phyloP scores from a whole-genome alignment of 2,113 vertebrate species.

The Montifringilla adamsi region DNA sequence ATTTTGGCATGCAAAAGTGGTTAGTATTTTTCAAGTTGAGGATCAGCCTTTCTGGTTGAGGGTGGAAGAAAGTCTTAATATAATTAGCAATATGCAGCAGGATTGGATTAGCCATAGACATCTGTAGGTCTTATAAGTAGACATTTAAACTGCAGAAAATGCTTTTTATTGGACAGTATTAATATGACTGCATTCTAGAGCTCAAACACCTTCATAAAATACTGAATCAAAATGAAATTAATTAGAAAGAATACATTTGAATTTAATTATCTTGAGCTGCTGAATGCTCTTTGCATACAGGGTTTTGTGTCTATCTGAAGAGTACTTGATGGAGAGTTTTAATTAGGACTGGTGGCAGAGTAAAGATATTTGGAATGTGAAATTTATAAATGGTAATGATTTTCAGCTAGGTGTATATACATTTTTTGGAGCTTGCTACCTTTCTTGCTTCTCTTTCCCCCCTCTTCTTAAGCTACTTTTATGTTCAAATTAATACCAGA shows the following conservation, averaged over 20 bases:
- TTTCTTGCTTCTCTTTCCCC: not conserved
- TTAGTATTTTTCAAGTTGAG: not conserved
- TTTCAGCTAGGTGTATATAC: not conserved
- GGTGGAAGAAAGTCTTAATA: not conserved
- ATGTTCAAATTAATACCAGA: slow-evolving; percentile 41
- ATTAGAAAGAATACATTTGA: slow-evolving; percentile 46
- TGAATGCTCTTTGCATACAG: not conserved
- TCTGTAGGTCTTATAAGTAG: not conserved
- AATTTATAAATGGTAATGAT: not conserved
- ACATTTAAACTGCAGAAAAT: not conserved
- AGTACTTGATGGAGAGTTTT: slow-evolving; percentile 28
- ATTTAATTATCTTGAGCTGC: slow-evolving; percentile 21
- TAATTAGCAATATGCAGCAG: not conserved
- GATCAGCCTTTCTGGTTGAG: not conserved
- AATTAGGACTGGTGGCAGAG: slow-evolving; percentile 4
- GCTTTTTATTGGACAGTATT: not conserved
- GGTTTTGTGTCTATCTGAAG: slow-evolving; percentile 11
- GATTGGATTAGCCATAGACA: not conserved
- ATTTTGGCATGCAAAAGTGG: not conserved
- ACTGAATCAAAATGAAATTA: slow-evolving; percentile 23
- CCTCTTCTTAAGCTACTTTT: not conserved
- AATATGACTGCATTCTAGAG: not conserved
- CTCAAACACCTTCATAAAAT: slow-evolving; percentile 23
- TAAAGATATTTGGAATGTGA: slow-evolving; percentile 25
- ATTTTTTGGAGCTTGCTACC: not conserved